Base-by-base conservation (phyloP, 2,888 invertebrate species). In the Vanessa cardui region DNA sequence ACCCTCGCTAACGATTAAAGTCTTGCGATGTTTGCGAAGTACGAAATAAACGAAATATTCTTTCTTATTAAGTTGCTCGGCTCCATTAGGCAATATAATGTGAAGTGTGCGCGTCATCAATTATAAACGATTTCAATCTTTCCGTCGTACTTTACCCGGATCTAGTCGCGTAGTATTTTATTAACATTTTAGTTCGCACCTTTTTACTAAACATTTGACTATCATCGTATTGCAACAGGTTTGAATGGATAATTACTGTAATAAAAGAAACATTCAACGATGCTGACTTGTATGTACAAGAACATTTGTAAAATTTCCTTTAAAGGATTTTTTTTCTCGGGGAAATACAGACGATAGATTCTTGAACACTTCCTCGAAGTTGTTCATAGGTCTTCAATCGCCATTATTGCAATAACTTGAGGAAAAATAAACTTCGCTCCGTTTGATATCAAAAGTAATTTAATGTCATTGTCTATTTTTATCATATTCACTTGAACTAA, bases 251-350 rank as follows among this genome's bases (percentile, higher is more conserved):
- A 52, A 52, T 52, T 26, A 26, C 15, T 16, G 16, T 1, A 15
- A 5, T 52, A 31, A 31, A 54, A 31, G 2, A 31, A 49, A 49
- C 5, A 4, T 7, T 8, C 18, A 54, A 54, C 31, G 33, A 56
- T 18, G 39, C 39, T 39, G 56, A 56, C 18, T 39, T 18, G 7
- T 39, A 56, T 15, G 7, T 47, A n/a, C n/a, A n/a, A n/a, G n/a
- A n/a, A n/a, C n/a, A 47, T n/a, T 47, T 47, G 26, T 31, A 31
- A 46, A 58, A 33, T 46, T 59, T 65, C 59, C 59, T 60, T 60
- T 52, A 20, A 60, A 46, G 52, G 16, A 12, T 6, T 60, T 45
- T 49, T 20, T 50, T 44, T 65, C 45, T 46, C 31, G 58, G 50
- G 59, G 45, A 59, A 59, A 59, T 18, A 65, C 46, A 21, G 45